Evolutionary conservation across 92 coral and sea anemone genomes (phyloP).

Genomic region (Porites cylindrica): DNA sequence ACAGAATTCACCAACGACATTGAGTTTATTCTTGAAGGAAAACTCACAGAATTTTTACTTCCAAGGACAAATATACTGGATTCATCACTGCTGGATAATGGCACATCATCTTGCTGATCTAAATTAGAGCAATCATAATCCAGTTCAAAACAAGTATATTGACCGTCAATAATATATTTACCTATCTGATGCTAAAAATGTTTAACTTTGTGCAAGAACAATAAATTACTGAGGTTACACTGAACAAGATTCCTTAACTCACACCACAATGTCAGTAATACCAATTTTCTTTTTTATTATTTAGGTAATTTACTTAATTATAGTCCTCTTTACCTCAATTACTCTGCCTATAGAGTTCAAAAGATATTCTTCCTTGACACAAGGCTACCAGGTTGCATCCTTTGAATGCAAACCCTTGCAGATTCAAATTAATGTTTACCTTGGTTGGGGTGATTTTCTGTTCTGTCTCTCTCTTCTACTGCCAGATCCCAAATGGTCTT

Average conservation of each 20-base stretch:
- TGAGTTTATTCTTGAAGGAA: not conserved
- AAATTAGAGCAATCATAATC: not conserved
- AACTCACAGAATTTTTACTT: conserved; percentile 91
- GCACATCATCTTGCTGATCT: conserved; percentile 55
- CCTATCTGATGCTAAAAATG: too few relatives aligned
- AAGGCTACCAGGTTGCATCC: too few relatives aligned
- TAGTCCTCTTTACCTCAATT: too few relatives aligned
- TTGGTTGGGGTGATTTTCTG: conserved; percentile 30
- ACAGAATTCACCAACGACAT: not conserved
- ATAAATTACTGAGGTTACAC: too few relatives aligned
- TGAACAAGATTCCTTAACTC: too few relatives aligned
- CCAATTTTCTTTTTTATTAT: too few relatives aligned
- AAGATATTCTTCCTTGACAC: too few relatives aligned
- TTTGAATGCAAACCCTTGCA: not conserved
- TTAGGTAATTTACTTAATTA: too few relatives aligned
- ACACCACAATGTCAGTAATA: too few relatives aligned
- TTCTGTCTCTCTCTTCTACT: conserved; percentile 82
- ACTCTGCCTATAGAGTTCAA: too few relatives aligned
- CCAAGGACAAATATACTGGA: conserved; percentile 90
- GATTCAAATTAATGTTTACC: not conserved
- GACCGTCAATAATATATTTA: too few relatives aligned
- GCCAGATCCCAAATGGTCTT: conserved; percentile 98
- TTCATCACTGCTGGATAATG: conserved; percentile 84
- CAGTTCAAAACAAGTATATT: not conserved
- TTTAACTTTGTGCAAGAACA: too few relatives aligned